Base-by-base conservation (phyloP, 2,888 invertebrate species). In the Hyppa rectilinea region DNA sequence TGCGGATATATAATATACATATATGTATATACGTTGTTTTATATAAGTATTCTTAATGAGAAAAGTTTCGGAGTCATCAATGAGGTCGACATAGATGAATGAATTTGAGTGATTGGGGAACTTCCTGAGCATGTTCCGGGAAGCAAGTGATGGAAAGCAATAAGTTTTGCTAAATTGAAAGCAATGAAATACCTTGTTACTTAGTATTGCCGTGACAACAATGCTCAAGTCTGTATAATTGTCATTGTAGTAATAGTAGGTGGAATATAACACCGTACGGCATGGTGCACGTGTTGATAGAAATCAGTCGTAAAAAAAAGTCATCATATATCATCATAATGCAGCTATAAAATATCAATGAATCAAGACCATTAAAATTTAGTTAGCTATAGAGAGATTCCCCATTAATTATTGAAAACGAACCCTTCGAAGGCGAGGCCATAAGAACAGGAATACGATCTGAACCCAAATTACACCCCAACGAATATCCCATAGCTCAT, bases 401-500 rank as follows among this genome's bases (percentile, higher is more conserved):
- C 6, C 12, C 26, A 43, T 45, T 56, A 53, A 45, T 49, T 70
- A 45, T 49, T 70, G 1, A 20, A 45, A 69, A 50, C 17, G 0
- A 56, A 47, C 26, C 31, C 55, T 68, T 20, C 20, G 38, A 38
- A 56, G 20, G 23, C 7, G 47, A 34, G 29, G 26, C 10, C 7
- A 10, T 36, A 26, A 5, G 5, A 58, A 47, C 26, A 29, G 40
- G 34, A 45, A 26, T 12, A 43, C 12, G 17, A 63, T 52, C 67
- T 40, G 40, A 56, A 50, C 29, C 20, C 60, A 66, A 71, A 72
- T 40, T 38, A 29, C 52, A 17, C 6, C 12, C 36, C 26, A 38
- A 73, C 63, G 47, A 31, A 64, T 73, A 73, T 63, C 55, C 12
- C 53, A 45, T 45, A 49, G 31, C 23, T 65, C 29, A 50, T 34